Evolutionary conservation across 2,888 invertebrate genomes (phyloP), one percentile per base, ranked within the genome.

Genomic region (Lasioglossum malachurum): DNA sequence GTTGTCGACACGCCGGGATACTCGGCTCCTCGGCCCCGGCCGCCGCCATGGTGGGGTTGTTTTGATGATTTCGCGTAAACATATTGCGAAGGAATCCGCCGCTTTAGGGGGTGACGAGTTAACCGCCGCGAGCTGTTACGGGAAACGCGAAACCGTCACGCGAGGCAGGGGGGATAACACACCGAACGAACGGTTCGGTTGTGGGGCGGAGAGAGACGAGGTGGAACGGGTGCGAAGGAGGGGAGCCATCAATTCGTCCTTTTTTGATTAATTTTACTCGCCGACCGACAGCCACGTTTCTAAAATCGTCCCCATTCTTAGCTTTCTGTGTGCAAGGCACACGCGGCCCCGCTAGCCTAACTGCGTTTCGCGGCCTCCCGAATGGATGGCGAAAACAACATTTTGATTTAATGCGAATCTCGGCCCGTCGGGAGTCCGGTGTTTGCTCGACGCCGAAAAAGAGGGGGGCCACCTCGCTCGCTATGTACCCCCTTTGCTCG

Each of bases 231-330:
- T 69, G 85, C 80, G 83, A 83, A 80, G 87, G 86, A 87, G 85
- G 85, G 79, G 87, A 87, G 77, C 88, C 75, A 79, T 81, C 75
- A 76, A 74, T 46, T 91, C 83, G 82, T 90, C 80, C 82, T 91
- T 89, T 90, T 91, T 87, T 88, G 91, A 92, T 92, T 92, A 92
- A 92, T 91, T 91, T 91, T 89, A 91, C 89, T 90, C 87, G 44
- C 82, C 89, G 90, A 89, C 88, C 86, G 89, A 90, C 87, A 91
- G 87, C 80, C 88, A 89, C 85, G 91, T 76, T 92, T 91, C 91
- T 91, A 92, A 89, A 92, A 87, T 92, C 83, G 84, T 90, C 89
- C 83, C 84, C 91, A 92, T 92, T 91, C 89, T 91, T 91, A 91
- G 87, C 87, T 91, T 87, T 86, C 86, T 84, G 83, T 86, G 87